Base-by-base conservation (phyloP, 2,797 vertebrate genomes). In the Anabas testudineus region DNA sequence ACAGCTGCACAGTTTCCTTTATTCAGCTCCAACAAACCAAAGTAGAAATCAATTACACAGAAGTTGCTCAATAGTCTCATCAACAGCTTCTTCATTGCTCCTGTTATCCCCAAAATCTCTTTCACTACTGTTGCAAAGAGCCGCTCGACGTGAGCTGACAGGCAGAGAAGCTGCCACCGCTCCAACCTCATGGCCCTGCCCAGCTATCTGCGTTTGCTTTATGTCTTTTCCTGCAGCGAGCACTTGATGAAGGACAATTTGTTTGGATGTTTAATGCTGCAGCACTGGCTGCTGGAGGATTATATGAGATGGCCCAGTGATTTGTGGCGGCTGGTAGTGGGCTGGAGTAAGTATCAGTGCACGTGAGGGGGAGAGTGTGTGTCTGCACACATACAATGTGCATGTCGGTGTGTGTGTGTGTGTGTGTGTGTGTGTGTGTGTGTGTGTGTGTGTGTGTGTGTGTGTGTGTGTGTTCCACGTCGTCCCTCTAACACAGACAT, bases 221-320 rank as follows among this genome's bases (percentile, higher is more conserved):
- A 86, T 88, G 83, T 88, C 82, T 90, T 86, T 78, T 66, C 76
- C 88, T 80, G 60, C 81, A 79, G 85, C 47, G 58, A 87, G 72
- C 76, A 77, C 82, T 87, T 81, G 81, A 88, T 22, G 80, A 86
- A 87, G 81, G 88, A 91, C 87, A 90, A 91, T 92, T 92, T 92
- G 90, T 92, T 91, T 91, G 80, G 87, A 88, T 80, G 86, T 84
- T 90, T 87, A 88, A 90, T 89, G 90, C 77, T 58, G 83, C 76
- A 30, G 81, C 81, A 74, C 87, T 73, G 84, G 76, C 85, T 84
- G 83, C 81, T 74, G 72, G 87, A 90, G 88, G 90, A 92, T 91
- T 92, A 91, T 87, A 81, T 83, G 89, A 84, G 90, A 90, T 87
- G 90, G 87, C 77, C 70, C 78, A 70, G 74, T 92, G 92, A 93